Evolutionary conservation across 2,113 vertebrate genomes (phyloP).

Genomic region (Dipodomys stephensi): DNA sequence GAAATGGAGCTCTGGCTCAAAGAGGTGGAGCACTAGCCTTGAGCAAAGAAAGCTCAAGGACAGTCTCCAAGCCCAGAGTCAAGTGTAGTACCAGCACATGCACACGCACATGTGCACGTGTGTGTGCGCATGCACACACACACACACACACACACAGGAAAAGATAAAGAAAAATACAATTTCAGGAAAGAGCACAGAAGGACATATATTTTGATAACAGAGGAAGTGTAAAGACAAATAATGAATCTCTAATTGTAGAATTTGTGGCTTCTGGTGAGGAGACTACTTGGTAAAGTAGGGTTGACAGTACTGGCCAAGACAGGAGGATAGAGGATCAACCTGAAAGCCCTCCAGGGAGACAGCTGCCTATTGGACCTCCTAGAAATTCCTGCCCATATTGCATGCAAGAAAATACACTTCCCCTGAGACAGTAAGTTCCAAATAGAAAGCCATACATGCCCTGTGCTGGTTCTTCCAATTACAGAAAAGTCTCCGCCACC

Average conservation of each 20-base stretch:
- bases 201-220: slow-evolving; percentile 24
- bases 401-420: slow-evolving; percentile 27
- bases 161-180: background rate
- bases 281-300: background rate
- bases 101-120: too few relatives aligned
- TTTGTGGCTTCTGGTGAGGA: background rate
- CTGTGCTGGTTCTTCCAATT: slow-evolving; percentile 68
- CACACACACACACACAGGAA: background rate
- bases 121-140: too few relatives aligned
- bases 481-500: slow-evolving; percentile 47
- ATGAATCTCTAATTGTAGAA: slow-evolving; percentile 53
- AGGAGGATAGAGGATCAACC: background rate
- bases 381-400: slow-evolving; percentile 15
- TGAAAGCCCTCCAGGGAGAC: background rate
- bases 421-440: background rate
- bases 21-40: too few relatives aligned
- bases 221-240: slow-evolving; percentile 50
- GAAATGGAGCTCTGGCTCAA: too few relatives aligned
- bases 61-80: too few relatives aligned
- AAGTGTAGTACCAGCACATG: too few relatives aligned
- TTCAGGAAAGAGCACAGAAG: slow-evolving; percentile 3
- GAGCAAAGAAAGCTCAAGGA: too few relatives aligned
- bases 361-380: background rate
- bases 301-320: background rate
- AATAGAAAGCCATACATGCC: slow-evolving; percentile 53